Base-by-base conservation (phyloP, 2,113 vertebrate genomes). In the Clarias gariepinus region DNA sequence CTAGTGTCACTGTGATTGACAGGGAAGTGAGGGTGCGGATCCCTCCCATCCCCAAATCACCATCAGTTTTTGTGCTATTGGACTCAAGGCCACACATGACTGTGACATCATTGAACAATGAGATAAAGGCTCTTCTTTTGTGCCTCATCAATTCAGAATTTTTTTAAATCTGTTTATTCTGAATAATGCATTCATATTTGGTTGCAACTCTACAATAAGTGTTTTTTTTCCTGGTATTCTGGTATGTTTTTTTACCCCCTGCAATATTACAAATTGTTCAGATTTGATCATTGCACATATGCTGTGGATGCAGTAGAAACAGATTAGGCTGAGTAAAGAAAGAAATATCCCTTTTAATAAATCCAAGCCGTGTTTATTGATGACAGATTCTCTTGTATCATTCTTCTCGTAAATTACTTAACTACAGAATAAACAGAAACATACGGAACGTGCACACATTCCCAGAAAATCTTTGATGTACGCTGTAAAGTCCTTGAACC, bases 351-450 rank as follows among this genome's bases (percentile, higher is more conserved):
- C 73, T 76, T 47, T 33, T 30, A 79, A 58, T 79, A 79, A 58
- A 21, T 33, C 77, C 4, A 3, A 79, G 55, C 18, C 58, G 47
- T 8, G 58, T 58, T 53, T 58, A 33, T 58, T 58, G 77, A 79
- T 30, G 15, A 79, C 55, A 78, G 25, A 53, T 57, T 78, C n/a
- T n/a, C 53, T 53, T 25, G n/a, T 28, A 57, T n/a, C 41, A 58
- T 79, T 80, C 55, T 79, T 79, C 19, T 57, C 47, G 28, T 79
- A 18, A 79, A 79, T 79, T 57, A 79, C 7, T 33, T 79, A 55
- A 55, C 47, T 30, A 57, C 11, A n/a, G 53, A 16, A 21, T 79
- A 58, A 79, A 58, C 76, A 79, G 76, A n/a, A 78, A 78, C 52
- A 78, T 78, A 55, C 52, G 19, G 13, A 55, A 78, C 28, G 25